Conservation (phyloP, 2,113 vertebrate genomes). For the Anas platyrhynchos region DNA sequence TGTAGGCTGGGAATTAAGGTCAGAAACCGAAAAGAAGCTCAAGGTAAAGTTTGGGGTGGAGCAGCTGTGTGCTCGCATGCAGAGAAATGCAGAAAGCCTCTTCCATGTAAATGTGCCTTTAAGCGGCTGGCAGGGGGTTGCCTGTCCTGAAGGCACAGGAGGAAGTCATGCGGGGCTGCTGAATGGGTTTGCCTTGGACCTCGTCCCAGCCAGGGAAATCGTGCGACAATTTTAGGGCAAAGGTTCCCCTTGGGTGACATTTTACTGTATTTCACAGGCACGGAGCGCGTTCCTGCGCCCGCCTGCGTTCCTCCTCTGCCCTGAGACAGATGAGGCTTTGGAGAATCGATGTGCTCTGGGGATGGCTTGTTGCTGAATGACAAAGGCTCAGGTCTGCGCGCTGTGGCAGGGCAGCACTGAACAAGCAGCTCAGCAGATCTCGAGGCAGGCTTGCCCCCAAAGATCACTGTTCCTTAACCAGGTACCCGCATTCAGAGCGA, state of each 20-base stretch:
- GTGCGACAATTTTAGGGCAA: constrained; percentile 66
- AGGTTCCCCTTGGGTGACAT: constrained; percentile 67
- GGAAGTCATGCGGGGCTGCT: constrained; percentile 54
- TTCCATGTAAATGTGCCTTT: neutral
- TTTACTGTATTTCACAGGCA: constrained; percentile 36
- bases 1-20: neutral
- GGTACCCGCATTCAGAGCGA: accelerated
- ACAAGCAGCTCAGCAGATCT: neutral
- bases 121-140: neutral
- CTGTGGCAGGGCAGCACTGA: neutral
- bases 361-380: neutral
- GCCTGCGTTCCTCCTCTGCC: neutral
- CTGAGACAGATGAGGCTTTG: neutral
- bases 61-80: accelerated
- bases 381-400: neutral
- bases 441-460: neutral
- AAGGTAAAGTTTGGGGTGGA: neutral
- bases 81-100: neutral
- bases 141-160: constrained; percentile 41
- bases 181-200: constrained; percentile 63
- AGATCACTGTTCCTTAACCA: neutral
- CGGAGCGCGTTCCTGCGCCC: neutral
- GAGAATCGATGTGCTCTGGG: constrained; percentile 22
- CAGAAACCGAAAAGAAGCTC: neutral
- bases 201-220: constrained; percentile 56